Conservation (phyloP, 1,140 invertebrate genomes). For the Solen grandis region DNA sequence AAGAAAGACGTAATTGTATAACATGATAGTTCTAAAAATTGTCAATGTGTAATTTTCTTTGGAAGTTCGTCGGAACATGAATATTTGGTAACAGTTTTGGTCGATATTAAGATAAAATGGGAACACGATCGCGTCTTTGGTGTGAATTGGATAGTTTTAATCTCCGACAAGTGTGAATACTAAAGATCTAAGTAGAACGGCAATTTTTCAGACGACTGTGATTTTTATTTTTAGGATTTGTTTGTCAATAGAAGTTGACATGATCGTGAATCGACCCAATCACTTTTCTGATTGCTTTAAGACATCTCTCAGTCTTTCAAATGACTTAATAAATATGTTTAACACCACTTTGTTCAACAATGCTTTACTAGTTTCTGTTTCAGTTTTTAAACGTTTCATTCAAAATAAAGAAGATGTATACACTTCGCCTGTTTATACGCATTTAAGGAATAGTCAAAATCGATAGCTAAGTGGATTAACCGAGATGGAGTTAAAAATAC, state of each 20-base stretch:
- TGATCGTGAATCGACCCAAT: not conserved
- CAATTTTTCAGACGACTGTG: too few species aligned
- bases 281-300: not conserved
- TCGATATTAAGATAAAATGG: conserved; percentile 36
- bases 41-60: conserved; percentile 50
- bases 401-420: too few species aligned
- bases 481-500: too few species aligned
- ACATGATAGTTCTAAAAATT: conserved; percentile 42
- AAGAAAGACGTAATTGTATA: conserved; percentile 52
- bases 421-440: too few species aligned
- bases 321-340: too few species aligned
- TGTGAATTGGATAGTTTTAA: conserved; percentile 15
- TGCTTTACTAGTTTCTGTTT: too few species aligned
- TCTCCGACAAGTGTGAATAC: conserved; percentile 8
- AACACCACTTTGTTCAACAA: too few species aligned
- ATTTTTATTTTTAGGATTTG: conserved; percentile 19
- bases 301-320: too few species aligned
- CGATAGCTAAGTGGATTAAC: too few species aligned
- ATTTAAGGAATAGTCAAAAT: too few species aligned
- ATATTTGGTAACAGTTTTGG: conserved; percentile 40
- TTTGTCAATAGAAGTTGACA: not conserved
- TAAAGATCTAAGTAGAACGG: too few species aligned
- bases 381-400: too few species aligned
- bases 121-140: conserved; percentile 3
- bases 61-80: conserved; percentile 27